phyloP scores from a whole-genome alignment of 1,140 invertebrate genomes.

The Lordiphosa mommai region DNA sequence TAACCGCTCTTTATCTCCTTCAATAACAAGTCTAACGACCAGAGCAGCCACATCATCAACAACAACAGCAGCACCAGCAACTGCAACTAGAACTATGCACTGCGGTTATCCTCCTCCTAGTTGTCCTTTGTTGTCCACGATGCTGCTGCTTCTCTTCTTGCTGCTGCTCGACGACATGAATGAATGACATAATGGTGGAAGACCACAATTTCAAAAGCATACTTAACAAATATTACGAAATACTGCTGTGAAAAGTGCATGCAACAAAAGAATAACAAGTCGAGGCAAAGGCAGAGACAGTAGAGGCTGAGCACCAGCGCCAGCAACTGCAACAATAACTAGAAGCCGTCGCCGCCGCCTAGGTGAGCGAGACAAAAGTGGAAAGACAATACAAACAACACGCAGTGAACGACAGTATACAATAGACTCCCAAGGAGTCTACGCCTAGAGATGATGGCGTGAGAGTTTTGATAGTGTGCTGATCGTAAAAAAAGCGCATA shows the following conservation, averaged over 20 bases:
- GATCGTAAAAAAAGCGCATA: too few species aligned
- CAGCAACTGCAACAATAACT: neutral
- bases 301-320: conserved; percentile 15
- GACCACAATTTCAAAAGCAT: conserved; percentile 76
- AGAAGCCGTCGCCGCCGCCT: neutral
- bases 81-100: conserved; percentile 39
- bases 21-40: conserved; percentile 72
- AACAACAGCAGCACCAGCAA: conserved; percentile 18
- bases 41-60: conserved; percentile 25
- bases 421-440: conserved; percentile 23
- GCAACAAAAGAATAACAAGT: conserved; percentile 74
- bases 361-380: conserved; percentile 25
- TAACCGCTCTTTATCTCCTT: conserved; percentile 74
- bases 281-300: conserved; percentile 3
- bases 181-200: conserved; percentile 76
- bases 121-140: conserved; percentile 17
- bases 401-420: conserved; percentile 1
- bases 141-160: conserved; percentile 28
- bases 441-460: conserved; percentile 38
- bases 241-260: conserved; percentile 69
- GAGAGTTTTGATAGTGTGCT: conserved; percentile 5
- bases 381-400: conserved; percentile 62
- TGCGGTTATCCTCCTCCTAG: conserved; percentile 39
- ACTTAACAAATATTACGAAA: conserved; percentile 77
- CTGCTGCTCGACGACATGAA: conserved; percentile 32